Conservation (phyloP, 2,113 vertebrate species). For the Pampusana beccarii region DNA sequence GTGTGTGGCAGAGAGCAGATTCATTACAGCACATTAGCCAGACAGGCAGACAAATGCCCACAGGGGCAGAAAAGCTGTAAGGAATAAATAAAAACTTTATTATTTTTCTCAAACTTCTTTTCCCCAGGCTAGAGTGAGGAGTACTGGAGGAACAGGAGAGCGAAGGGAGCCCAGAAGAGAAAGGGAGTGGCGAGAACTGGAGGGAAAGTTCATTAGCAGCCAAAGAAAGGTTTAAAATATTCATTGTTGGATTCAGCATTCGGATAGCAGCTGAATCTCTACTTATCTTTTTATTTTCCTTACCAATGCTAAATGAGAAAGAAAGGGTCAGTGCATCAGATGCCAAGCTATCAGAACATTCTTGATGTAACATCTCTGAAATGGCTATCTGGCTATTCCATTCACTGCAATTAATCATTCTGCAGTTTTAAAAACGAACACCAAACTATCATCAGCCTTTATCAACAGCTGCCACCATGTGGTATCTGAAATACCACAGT, state of each 20-base stretch:
- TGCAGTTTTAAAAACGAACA: conserved; percentile 3
- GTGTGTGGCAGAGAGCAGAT: conserved; percentile 55
- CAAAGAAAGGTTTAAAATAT: conserved; percentile 31
- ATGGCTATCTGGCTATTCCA: not conserved
- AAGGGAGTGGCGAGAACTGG: not conserved
- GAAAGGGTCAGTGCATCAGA: not conserved
- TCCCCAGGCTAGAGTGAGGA: conserved; percentile 47
- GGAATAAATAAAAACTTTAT: conserved; percentile 71
- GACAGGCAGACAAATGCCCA: conserved; percentile 66
- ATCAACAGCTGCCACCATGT: conserved; percentile 66
- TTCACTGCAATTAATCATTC: not conserved
- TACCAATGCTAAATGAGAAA: not conserved
- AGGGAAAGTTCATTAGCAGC: conserved; percentile 40
- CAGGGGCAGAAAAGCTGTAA: conserved; percentile 63
- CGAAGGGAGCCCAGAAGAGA: not conserved
- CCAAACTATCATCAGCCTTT: conserved; percentile 9
- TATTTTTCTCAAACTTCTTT: conserved; percentile 57
- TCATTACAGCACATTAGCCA: conserved; percentile 69
- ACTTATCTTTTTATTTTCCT: not conserved
- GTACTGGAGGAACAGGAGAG: conserved; percentile 11
- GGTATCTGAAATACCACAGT: conserved; percentile 36
- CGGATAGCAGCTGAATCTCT: not conserved
- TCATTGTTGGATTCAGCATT: not conserved
- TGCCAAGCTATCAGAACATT: not conserved
- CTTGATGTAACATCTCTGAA: not conserved